Percentiles rank a stretch among this genome's conserved stretches.
Evolutionary conservation across 92 coral and sea anemone genomes (phyloP).

Genomic region (Palythoa caribaeorum): DNA sequence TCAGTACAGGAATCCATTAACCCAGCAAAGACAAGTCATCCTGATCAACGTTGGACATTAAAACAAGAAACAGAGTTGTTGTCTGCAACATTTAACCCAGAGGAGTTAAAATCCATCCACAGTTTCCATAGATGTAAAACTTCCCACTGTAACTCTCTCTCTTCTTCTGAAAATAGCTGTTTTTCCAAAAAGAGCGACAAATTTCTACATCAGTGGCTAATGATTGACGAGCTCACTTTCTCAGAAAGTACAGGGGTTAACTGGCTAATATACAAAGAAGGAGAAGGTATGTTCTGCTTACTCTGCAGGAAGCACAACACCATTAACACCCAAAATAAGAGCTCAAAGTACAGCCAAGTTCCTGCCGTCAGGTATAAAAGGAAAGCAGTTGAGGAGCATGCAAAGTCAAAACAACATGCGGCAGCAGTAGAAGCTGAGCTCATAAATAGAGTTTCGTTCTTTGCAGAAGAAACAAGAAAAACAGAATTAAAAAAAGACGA

Average conservation of each 20-base stretch:
- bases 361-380: slow-evolving; percentile 56
- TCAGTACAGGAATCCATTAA: neutral
- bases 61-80: neutral
- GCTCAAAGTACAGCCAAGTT: slow-evolving; percentile 44
- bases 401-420: slow-evolving; percentile 57
- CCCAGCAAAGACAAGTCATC: neutral
- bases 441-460: slow-evolving; percentile 54
- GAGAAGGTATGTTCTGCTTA: slow-evolving; percentile 35
- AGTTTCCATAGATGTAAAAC: neutral
- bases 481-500: slow-evolving; percentile 53
- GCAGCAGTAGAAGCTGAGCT: slow-evolving; percentile 61
- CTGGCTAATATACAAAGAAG: slow-evolving; percentile 2
- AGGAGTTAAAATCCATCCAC: neutral
- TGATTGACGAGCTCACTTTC: neutral
- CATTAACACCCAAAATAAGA: slow-evolving; percentile 50
- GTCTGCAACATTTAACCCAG: neutral
- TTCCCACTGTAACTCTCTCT: neutral
- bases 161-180: slow-evolving; percentile 2
- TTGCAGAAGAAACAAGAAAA: slow-evolving; percentile 58
- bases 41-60: neutral
- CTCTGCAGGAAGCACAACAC: slow-evolving; percentile 57
- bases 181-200: neutral
- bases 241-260: neutral
- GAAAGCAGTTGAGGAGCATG: slow-evolving; percentile 63
- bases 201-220: slow-evolving; percentile 3